Percentiles rank a stretch among this genome's conserved stretches.
These are phyloP conservation scores for Heterodera filipjevi DNA, from an alignment of 2,888 invertebrate species.

Conservation along the genomic window DNA sequence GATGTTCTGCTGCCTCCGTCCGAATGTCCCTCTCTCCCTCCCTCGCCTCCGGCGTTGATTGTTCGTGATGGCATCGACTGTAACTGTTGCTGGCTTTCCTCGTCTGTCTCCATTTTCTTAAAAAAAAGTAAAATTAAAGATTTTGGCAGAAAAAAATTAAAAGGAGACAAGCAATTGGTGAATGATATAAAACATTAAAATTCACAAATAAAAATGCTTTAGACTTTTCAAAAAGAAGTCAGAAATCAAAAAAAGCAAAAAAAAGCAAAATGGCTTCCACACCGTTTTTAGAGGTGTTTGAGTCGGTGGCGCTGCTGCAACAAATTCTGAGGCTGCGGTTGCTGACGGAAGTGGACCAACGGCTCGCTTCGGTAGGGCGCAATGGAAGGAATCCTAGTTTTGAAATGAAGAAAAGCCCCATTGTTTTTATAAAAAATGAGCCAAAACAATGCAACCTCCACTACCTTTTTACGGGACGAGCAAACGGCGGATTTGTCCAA, in stretches of 20 bases:
- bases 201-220: too few species aligned
- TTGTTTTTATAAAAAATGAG: background rate
- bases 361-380: background rate
- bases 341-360: background rate
- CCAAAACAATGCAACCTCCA: too few species aligned
- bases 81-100: background rate
- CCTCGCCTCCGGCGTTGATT: too few species aligned
- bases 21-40: too few species aligned
- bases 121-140: background rate
- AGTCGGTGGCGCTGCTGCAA: background rate
- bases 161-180: too few species aligned
- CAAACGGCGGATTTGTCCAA: slow-evolving; percentile 18
- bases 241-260: too few species aligned
- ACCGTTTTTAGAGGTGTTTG: background rate
- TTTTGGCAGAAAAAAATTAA: background rate
- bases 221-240: too few species aligned
- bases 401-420: too few species aligned
- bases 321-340: background rate
- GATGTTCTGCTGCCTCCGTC: too few species aligned
- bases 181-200: too few species aligned
- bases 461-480: background rate
- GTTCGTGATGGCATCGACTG: too few species aligned
- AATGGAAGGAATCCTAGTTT: background rate
- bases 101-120: background rate
- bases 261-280: too few species aligned